Percentiles rank a stretch among this genome's conserved stretches.
Conservation (phyloP, 2,797 vertebrate genomes). For the Triplophysa yarkandensis region DNA sequence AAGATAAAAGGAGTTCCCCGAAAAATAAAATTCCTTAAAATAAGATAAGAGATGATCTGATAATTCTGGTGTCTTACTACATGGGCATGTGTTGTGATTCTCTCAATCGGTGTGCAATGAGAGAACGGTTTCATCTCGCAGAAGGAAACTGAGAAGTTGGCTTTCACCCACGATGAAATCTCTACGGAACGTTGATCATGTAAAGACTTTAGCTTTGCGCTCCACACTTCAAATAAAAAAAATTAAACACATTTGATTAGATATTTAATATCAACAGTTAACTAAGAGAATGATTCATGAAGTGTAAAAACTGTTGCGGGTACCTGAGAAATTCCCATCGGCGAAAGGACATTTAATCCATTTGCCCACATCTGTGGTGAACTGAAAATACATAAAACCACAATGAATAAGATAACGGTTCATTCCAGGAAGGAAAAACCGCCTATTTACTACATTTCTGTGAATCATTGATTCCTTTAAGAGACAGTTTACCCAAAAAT, state of each 20-base stretch:
- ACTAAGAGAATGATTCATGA: too few species aligned
- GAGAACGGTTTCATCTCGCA: conserved; percentile 40
- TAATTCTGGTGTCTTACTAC: conserved; percentile 33
- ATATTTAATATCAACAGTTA: too few species aligned
- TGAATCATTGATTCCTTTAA: neutral
- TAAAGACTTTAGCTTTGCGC: conserved; percentile 23
- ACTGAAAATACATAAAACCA: conserved; percentile 31
- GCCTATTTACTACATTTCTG: neutral
- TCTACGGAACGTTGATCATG: conserved; percentile 39
- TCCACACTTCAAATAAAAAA: conserved; percentile 45
- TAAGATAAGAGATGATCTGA: conserved; percentile 8
- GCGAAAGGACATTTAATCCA: conserved; percentile 54
- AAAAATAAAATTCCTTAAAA: neutral
- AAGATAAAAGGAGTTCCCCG: neutral
- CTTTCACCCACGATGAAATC: conserved; percentile 47
- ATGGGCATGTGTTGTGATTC: neutral
- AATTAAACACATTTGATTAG: neutral
- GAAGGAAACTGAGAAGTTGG: conserved; percentile 39
- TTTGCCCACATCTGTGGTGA: conserved; percentile 43
- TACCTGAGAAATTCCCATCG: conserved; percentile 49
- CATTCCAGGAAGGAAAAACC: neutral
- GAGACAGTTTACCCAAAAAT: neutral
- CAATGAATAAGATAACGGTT: neutral
- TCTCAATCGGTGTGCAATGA: conserved; percentile 24
- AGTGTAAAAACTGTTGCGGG: too few species aligned